These are phyloP conservation scores for Chelonia mydas DNA, from an alignment of 2,797 vertebrate genomes.

Conservation along the genomic window DNA sequence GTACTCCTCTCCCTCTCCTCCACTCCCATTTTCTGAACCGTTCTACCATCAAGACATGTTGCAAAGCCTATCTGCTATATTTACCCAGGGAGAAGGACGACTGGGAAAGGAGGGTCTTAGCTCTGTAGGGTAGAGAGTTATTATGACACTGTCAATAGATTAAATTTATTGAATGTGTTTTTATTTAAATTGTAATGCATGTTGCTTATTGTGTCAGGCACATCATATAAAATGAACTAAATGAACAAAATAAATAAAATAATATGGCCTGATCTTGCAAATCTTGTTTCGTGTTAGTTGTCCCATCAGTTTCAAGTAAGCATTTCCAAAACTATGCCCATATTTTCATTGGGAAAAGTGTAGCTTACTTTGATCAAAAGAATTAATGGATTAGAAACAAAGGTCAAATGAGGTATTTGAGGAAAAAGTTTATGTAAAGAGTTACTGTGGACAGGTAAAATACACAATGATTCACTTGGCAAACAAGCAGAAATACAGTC, in stretches of 20 bases:
- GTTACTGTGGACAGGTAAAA: constrained; percentile 64
- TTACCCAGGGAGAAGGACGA: no score
- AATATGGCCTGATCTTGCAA: not conserved
- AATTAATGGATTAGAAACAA: constrained; percentile 54
- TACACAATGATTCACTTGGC: constrained; percentile 79
- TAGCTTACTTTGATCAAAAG: not conserved
- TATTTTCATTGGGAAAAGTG: not conserved
- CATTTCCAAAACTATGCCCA: not conserved
- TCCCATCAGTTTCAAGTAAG: not conserved
- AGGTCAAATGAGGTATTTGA: not conserved
- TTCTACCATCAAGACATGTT: not conserved
- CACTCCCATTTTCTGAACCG: not conserved
- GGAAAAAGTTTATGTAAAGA: constrained; percentile 51
- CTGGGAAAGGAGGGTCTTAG: not conserved
- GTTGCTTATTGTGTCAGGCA: not conserved
- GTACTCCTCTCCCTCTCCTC: not conserved
- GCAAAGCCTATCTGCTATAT: not conserved
- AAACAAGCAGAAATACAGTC: constrained; percentile 46
- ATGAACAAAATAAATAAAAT: not conserved
- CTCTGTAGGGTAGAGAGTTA: not conserved
- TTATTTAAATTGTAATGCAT: not conserved
- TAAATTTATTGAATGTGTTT: not conserved
- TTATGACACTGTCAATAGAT: not conserved
- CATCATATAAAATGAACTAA: not conserved
- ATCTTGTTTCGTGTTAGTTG: not conserved